Base-by-base conservation (phyloP, 1,140 invertebrate genomes). In the Sweltsa coloradensis region DNA sequence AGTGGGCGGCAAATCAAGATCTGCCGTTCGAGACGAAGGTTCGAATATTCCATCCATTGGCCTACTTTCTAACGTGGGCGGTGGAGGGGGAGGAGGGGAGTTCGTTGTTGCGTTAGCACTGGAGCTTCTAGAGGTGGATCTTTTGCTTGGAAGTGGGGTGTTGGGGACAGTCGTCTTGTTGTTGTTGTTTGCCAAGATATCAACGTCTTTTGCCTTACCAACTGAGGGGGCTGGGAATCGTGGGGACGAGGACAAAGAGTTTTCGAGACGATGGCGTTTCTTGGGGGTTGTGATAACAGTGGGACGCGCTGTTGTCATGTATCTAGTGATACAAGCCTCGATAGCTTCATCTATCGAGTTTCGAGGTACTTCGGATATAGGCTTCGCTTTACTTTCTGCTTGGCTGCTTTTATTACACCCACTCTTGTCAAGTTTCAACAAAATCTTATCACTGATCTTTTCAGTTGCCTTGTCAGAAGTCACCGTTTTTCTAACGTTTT, bases 311-410 rank as follows among this genome's bases (percentile, higher is more conserved):
- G 53, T 50, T 51, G 48, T 45, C 27, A 48, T 44, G 51, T 68
- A 71, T 51, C 67, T 66, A 24, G 60, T 70, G 22, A 78, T 76
- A 18, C 72, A 73, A 13, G 74, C 73, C 58, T 78, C 74, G 5
- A 76, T 77, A 0, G 72, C 70, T 57, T 76, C 74, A 47, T 75
- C 72, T 47, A 76, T 74, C 66, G 73, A 52, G 59, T 69, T 45
- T 62, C 64, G 25, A 21, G 43, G 36, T 23, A 53, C 50, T 44
- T 64, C 60, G 16, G 13, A 6, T 11, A 18, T 23, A 23, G 26
- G 11, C 26, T 41, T 45, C 23, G 41, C 22, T 36, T 49, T 51
- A n/a, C 9, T 29, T 18, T 41, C 39, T 44, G 16, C n/a, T n/a
- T n/a, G n/a, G n/a, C n/a, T n/a, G 1, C n/a, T 42, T 13, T n/a